Evolutionary conservation across 2,888 invertebrate species (phyloP), one percentile per base, ranked within the genome.

Genomic region (Amiota communis): DNA sequence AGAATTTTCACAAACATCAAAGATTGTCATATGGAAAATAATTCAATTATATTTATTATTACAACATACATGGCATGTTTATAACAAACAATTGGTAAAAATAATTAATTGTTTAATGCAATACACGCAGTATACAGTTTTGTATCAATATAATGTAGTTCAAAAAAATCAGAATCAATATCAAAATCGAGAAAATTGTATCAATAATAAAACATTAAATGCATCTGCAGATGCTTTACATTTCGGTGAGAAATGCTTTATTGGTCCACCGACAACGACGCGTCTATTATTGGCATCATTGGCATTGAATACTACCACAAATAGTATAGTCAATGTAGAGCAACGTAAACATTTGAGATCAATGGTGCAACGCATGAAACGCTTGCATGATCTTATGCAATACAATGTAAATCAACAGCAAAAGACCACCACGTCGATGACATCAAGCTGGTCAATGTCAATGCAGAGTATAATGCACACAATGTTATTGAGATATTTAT

Each of bases 11-110:
- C 23, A 95, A 87, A 92, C 92, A 51, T 93, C 93, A 56, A 92
- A 97, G 12, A 91, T 95, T 77, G 91, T 93, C 3, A 90, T 97
- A 69, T 97, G 96, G 90, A 93, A 94, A 83, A 91, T 97, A 36
- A 92, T 96, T 72, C 96, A 97, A 88, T 91, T 96, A 75, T 89
- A 97, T 53, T 96, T 96, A 90, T 92, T 94, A 48, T 91, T 97
- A 77, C 93, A 94, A 85, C 92, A 93, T 78, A 92, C 92, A 13
- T 94, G 95, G 80, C 92, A 92, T 72, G 91, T 93, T 56, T 92
- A 96, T 86, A 92, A 93, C 67, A 91, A 93, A 76, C 91, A 93
- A 77, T 92, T 97, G 70, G 92, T 94, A 20, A 93, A 94, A 84
- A 93, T 95, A 12, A 91, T 94, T 71, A 93, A 93, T 81, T 93